Evolutionary conservation across 2,113 vertebrate genomes (phyloP).

Genomic region (Thalassarche chlororhynchos): DNA sequence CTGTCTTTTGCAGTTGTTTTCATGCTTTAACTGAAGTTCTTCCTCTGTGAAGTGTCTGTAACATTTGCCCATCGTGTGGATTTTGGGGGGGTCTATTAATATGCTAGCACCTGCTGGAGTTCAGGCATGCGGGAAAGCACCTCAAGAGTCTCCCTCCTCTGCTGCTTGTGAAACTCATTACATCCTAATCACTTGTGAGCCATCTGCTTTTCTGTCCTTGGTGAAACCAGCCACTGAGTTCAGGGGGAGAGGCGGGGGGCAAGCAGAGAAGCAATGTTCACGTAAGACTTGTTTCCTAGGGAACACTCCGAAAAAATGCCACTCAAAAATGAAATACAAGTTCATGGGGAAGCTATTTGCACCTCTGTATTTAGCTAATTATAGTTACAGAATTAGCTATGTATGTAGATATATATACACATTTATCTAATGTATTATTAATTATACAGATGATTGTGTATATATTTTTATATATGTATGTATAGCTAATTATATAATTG

Average conservation of each 20-base stretch:
- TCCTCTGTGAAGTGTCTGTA: not conserved
- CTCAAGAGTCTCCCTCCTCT: not conserved
- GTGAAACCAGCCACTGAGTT: not conserved
- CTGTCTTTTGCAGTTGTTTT: not conserved
- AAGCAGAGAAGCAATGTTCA: not conserved
- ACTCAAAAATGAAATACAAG: not conserved
- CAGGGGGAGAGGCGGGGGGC: no score
- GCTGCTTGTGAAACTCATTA: not conserved
- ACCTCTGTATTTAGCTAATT: not conserved
- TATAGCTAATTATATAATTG: not conserved
- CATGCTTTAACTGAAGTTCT: not conserved
- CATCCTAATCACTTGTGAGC: accelerated
- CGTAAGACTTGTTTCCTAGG: accelerated
- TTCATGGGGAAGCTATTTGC: not conserved
- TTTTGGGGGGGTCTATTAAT: not conserved
- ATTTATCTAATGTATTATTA: not conserved
- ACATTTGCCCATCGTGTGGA: no score
- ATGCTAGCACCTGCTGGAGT: not conserved
- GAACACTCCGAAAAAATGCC: not conserved
- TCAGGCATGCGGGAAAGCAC: not conserved
- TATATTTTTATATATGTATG: not conserved
- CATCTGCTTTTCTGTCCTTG: not conserved
- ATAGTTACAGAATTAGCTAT: not conserved
- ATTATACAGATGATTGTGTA: accelerated
- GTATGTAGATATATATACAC: not conserved